These are phyloP conservation scores for Rhinopomastus cyanomelas DNA, from an alignment of 2,113 vertebrate species.

Conservation along the genomic window DNA sequence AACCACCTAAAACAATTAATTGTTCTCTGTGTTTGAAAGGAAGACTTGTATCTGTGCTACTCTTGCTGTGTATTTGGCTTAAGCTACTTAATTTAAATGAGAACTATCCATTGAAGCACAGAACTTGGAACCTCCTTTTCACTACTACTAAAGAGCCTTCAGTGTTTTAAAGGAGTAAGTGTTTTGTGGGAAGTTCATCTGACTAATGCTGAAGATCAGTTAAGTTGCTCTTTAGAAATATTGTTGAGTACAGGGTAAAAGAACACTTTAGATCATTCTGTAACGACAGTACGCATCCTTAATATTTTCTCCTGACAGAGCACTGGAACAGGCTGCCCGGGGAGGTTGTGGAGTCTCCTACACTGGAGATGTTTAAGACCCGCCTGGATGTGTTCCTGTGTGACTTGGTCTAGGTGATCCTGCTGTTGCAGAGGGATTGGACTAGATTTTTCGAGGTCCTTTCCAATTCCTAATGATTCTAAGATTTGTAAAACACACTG, in stretches of 20 bases:
- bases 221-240: neutral
- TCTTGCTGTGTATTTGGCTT: neutral
- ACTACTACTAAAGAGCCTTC: neutral
- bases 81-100: neutral
- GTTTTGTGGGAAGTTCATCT: neutral
- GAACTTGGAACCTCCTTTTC: neutral
- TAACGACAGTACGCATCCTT: neutral
- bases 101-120: neutral
- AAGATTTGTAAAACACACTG: neutral
- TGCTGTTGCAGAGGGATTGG: too few relatives aligned
- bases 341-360: too few relatives aligned
- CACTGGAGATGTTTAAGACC: too few relatives aligned
- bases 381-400: too few relatives aligned
- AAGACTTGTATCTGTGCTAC: neutral
- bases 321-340: too few relatives aligned
- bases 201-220: neutral
- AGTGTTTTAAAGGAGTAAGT: neutral
- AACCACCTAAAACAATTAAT: neutral
- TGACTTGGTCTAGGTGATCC: too few relatives aligned
- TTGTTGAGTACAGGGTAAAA: neutral
- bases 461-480: too few relatives aligned
- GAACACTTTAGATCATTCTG: neutral
- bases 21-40: neutral
- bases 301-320: constrained; percentile 10
- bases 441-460: too few relatives aligned